Conservation (phyloP, 2,797 vertebrate species). For the Falco cherrug region DNA sequence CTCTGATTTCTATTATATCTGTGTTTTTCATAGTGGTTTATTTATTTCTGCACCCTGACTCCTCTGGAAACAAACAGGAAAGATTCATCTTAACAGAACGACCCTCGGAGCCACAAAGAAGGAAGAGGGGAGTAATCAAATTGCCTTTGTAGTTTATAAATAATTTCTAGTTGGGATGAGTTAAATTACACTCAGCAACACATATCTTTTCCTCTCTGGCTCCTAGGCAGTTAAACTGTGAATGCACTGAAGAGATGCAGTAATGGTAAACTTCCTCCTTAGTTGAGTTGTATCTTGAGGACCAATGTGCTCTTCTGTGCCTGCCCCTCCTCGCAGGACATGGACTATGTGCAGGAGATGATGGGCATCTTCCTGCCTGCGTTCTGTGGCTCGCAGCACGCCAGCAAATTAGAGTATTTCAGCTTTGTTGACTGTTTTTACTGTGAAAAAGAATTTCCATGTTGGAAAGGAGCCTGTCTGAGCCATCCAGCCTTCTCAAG, state of each 20-base stretch:
- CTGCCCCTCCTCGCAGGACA: not conserved
- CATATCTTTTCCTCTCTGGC: not conserved
- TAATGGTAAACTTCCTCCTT: not conserved
- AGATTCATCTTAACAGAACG: not conserved
- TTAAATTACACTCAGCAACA: not conserved
- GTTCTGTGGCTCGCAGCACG: not conserved
- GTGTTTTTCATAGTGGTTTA: not conserved
- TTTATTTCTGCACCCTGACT: not conserved
- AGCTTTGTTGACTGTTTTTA: not conserved
- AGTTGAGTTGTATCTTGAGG: not conserved
- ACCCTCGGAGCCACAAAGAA: not conserved
- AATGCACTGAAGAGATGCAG: not conserved
- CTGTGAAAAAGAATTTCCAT: not conserved
- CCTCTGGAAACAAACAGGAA: not conserved
- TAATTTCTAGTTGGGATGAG: not conserved
- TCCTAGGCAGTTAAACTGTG: not conserved
- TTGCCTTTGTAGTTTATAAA: not conserved
- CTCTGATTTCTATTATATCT: not conserved
- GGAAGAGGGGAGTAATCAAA: not conserved
- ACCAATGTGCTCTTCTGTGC: not conserved
- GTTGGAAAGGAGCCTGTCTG: not conserved
- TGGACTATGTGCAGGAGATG: not conserved
- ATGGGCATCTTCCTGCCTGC: fast-evolving
- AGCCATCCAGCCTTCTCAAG: not conserved
- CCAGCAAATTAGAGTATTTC: not conserved